Percentiles rank a stretch among this genome's conserved stretches.
Evolutionary conservation across 2,797 vertebrate genomes (phyloP).

Genomic region (Alfaro cultratus): DNA sequence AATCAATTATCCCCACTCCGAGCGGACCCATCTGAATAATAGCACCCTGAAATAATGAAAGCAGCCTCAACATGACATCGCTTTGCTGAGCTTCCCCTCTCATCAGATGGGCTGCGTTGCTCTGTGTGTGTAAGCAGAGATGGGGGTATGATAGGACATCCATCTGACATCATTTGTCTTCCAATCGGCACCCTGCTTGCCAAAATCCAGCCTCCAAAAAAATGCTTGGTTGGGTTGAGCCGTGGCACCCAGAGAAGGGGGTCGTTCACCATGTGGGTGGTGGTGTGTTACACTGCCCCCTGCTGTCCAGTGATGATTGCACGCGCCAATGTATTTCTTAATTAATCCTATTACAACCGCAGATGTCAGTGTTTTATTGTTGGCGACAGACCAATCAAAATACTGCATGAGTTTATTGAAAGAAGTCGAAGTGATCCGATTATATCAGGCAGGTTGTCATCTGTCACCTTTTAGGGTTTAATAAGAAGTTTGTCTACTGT

Average conservation of each 20-base stretch:
- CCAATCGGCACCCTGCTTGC: conserved; percentile 52
- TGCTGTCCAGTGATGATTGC: conserved; percentile 12
- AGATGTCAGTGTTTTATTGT: background rate
- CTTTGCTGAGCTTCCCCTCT: conserved; percentile 26
- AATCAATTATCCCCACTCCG: conserved; percentile 64
- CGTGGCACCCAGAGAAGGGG: conserved; percentile 1
- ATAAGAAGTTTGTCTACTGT: conserved; percentile 42
- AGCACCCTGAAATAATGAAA: conserved; percentile 6
- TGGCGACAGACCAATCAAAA: background rate
- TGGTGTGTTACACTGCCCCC: conserved; percentile 51
- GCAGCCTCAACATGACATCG: background rate
- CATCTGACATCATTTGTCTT: conserved; percentile 62
- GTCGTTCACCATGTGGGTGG: background rate
- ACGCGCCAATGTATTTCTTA: background rate
- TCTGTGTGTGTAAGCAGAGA: conserved; percentile 18
- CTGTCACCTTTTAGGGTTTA: conserved; percentile 28
- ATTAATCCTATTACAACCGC: background rate
- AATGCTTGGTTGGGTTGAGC: conserved; percentile 25
- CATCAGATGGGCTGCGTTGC: conserved; percentile 14
- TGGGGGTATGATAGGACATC: conserved; percentile 44
- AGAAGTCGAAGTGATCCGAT: conserved; percentile 2
- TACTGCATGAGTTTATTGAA: background rate
- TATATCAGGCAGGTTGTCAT: conserved; percentile 8
- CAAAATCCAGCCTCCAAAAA: conserved; percentile 46
- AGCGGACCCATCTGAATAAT: conserved; percentile 59